Base-by-base conservation (phyloP, 2,797 vertebrate genomes). In the Chaunax sp. region DNA sequence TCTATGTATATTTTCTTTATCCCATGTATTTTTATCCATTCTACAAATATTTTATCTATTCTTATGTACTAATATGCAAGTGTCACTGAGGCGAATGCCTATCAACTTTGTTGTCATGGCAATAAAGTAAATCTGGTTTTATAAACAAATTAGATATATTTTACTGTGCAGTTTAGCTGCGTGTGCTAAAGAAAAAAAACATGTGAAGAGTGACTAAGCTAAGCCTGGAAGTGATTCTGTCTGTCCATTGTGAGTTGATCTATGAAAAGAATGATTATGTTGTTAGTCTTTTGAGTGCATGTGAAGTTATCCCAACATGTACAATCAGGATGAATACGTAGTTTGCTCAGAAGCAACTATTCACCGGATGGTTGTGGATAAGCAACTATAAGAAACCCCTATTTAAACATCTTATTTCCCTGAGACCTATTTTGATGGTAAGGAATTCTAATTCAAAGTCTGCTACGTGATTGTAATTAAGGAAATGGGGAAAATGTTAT, bases 181-280 rank as follows among this genome's bases (percentile, higher is more conserved):
- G 25, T 16, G 1, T 4, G 12, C 3, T n/a, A 50, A 45, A 25
- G 12, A n/a, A 41, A 61, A 16, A 40, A 53, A 26, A 46, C 6
- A 14, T 10, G 18, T 25, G n/a, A 35, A 12, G 19, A 50, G 41
- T 53, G 62, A 57, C 41, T 26, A 53, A 57, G 38, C 22, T 28
- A 22, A 37, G 6, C 12, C 30, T 18, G 12, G 1, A 7, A 19
- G 6, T 19, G 9, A 38, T 43, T 19, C 28, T 16, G n/a, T 28
- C 16, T 1, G 18, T 58, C 43, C 15, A 11, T 25, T 1, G 13
- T 14, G 28, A 55, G 47, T 52, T 59, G 20, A 60, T 72, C 19
- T 43, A 12, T 40, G 28, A 61, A 35, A 49, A 14, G 40, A 67
- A 66, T 64, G 64, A 58, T 53, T 40, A 25, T 1, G 14, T 40